Percentiles rank a stretch among this genome's conserved stretches.
Evolutionary conservation across 2,113 vertebrate species (phyloP).

Genomic region (Chloropsis cyanopogon): DNA sequence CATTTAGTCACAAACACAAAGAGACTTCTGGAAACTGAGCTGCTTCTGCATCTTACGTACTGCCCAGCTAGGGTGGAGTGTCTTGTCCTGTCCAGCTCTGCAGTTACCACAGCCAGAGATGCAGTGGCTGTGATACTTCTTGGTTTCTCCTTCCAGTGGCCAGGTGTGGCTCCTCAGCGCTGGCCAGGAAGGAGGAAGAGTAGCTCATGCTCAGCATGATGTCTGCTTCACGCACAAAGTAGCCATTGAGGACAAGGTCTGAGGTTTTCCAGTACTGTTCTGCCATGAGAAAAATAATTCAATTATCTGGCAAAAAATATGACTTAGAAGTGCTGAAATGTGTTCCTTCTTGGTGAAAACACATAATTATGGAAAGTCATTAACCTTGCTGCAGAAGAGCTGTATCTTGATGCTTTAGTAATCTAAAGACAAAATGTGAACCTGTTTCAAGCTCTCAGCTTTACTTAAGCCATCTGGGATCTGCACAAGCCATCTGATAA

Average conservation of each 20-base stretch:
- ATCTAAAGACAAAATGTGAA: background rate
- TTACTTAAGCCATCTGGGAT: constrained; percentile 27
- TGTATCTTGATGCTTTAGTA: background rate
- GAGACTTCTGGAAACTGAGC: background rate
- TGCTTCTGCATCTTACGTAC: background rate
- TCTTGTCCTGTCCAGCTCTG: background rate
- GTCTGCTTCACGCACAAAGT: background rate
- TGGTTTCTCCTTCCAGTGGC: background rate
- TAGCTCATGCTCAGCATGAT: background rate
- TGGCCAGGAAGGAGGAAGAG: background rate
- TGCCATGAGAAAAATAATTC: background rate
- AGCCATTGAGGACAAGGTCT: background rate
- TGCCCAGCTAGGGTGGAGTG: background rate
- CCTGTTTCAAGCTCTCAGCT: constrained; percentile 9
- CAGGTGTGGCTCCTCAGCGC: background rate
- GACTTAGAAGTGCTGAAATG: background rate
- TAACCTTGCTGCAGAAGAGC: background rate
- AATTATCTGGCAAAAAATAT: background rate
- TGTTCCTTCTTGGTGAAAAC: background rate
- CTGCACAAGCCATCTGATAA: constrained; percentile 31
- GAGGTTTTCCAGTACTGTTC: background rate
- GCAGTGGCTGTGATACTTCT: background rate
- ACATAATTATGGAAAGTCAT: background rate
- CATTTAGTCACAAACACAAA: background rate
- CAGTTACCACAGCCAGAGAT: rapidly evolving